A percentile compares a stretch with the other conserved stretches of the same genome.
Evolutionary conservation across 2,888 invertebrate genomes (phyloP).

Genomic region (Philonicus albiceps): DNA sequence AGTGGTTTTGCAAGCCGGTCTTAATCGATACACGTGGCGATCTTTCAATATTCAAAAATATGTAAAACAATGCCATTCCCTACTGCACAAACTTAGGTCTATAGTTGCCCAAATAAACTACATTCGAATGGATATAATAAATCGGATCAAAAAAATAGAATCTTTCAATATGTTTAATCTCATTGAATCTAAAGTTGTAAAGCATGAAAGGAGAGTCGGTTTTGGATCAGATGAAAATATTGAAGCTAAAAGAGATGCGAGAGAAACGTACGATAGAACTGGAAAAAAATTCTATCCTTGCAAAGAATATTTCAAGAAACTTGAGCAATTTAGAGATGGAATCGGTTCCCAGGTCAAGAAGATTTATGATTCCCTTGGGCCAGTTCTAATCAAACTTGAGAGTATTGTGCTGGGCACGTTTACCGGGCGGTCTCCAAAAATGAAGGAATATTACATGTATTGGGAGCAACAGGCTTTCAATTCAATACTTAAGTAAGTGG

Average conservation of each 20-base stretch:
- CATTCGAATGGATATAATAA: conserved; percentile 70
- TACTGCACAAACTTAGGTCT: conserved; percentile 70
- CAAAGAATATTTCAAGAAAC: conserved; percentile 71
- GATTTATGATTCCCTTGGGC: conserved; percentile 81
- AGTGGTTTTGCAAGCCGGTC: conserved; percentile 79
- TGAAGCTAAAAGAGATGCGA: background rate
- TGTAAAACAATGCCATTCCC: conserved; percentile 67
- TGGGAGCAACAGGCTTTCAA: conserved; percentile 85
- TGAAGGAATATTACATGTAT: conserved; percentile 79
- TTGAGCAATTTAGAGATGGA: conserved; percentile 74
- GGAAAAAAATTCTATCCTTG: conserved; percentile 50
- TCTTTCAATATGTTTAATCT: conserved; percentile 66
- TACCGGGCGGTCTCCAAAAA: conserved; percentile 75
- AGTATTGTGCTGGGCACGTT: conserved; percentile 81
- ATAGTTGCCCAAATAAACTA: conserved; percentile 75
- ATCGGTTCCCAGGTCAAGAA: conserved; percentile 73
- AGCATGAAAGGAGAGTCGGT: background rate
- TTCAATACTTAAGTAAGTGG: conserved; percentile 68
- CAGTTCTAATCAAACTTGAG: conserved; percentile 85
- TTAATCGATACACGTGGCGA: conserved; percentile 85
- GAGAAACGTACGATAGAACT: background rate
- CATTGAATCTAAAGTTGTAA: conserved; percentile 47
- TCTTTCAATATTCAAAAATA: conserved; percentile 83
- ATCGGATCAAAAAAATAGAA: conserved; percentile 67
- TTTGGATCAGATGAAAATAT: background rate